phyloP scores from a whole-genome alignment of 2,888 invertebrate species.

The Mamestra brassicae region DNA sequence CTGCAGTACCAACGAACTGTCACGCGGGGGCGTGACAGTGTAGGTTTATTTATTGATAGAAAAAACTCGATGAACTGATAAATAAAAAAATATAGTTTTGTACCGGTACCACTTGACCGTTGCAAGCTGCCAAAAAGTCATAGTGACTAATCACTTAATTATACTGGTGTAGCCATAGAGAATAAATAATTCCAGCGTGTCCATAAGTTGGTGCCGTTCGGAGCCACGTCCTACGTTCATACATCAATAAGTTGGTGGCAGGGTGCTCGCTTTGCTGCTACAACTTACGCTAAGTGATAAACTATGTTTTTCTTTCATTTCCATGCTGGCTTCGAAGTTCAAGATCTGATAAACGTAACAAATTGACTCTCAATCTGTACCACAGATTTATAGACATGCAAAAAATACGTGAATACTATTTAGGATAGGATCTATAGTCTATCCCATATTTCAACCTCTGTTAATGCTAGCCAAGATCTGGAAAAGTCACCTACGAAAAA shows the following conservation, averaged over 20 bases:
- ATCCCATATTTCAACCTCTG: conserved; percentile 31
- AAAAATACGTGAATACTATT: conserved; percentile 5
- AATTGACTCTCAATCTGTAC: conserved; percentile 18
- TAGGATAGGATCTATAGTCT: neutral
- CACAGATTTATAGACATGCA: conserved; percentile 4
- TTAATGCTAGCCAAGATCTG: conserved; percentile 21
- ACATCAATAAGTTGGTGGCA: conserved; percentile 49
- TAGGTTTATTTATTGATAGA: no score
- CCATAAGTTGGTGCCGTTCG: neutral
- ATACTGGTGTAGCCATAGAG: neutral
- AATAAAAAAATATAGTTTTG: no score
- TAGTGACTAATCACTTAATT: conserved; percentile 13
- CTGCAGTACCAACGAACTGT: no score
- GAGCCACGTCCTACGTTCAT: conserved; percentile 14
- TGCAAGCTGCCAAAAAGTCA: neutral
- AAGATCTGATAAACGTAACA: conserved; percentile 26
- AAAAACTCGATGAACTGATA: no score
- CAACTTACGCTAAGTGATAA: conserved; percentile 50
- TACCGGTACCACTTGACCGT: no score
- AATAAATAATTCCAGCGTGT: conserved; percentile 10
- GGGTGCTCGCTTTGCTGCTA: conserved; percentile 29
- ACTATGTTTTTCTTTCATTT: conserved; percentile 51
- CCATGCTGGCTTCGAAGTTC: conserved; percentile 3
- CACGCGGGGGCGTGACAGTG: no score
- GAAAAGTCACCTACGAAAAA: conserved; percentile 43